Conservation (phyloP, 2,113 vertebrate species). For the Scophthalmus maximus region DNA sequence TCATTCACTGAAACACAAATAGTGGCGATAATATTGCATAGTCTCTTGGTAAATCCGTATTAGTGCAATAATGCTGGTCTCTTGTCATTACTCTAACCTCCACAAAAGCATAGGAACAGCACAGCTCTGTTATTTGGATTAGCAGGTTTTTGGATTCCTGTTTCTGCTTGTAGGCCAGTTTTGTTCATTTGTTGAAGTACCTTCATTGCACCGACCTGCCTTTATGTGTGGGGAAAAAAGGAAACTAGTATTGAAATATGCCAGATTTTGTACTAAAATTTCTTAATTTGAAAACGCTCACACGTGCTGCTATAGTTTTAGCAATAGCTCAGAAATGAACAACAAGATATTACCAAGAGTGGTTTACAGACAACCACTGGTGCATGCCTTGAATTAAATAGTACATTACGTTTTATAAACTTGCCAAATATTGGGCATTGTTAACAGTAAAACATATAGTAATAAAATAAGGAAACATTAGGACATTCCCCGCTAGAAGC, state of each 20-base stretch:
- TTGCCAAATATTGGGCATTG: no score
- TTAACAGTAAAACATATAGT: no score
- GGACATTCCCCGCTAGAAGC: no score
- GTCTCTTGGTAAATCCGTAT: background rate
- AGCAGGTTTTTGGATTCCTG: background rate
- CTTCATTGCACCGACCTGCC: background rate
- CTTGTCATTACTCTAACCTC: slow-evolving; percentile 1
- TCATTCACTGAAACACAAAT: slow-evolving; percentile 38
- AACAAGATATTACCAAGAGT: no score
- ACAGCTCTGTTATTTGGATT: background rate
- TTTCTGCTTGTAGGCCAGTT: background rate
- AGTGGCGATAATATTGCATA: slow-evolving; percentile 29
- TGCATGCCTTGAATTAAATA: no score
- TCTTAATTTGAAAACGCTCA: background rate
- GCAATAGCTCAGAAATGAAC: no score
- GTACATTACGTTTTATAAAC: no score
- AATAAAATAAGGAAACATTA: no score
- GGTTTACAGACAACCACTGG: no score
- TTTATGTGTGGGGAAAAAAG: background rate
- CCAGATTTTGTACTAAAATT: background rate
- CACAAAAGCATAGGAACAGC: no score
- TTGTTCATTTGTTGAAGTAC: background rate
- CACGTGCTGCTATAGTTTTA: no score
- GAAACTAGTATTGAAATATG: background rate
- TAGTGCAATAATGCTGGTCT: slow-evolving; percentile 1